Conservation (phyloP, 2,113 vertebrate species). For the Etheostoma spectabile region DNA sequence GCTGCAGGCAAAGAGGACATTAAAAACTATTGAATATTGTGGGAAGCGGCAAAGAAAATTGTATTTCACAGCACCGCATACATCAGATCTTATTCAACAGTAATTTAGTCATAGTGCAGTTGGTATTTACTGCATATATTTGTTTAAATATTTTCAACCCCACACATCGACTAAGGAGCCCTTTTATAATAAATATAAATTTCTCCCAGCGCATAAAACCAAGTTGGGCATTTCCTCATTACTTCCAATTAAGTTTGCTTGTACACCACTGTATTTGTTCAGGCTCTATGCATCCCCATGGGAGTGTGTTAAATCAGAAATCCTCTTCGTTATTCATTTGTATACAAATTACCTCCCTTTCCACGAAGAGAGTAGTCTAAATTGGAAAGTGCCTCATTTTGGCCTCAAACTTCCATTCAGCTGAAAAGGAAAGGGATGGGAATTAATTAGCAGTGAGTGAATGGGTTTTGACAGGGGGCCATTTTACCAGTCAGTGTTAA, state of each 20-base stretch:
- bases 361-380: constrained; percentile 45
- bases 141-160: constrained; percentile 29
- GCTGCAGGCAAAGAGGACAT: constrained; percentile 27
- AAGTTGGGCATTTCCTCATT: constrained; percentile 48
- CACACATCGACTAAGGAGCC: background rate
- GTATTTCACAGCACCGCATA: constrained; percentile 24
- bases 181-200: constrained; percentile 19
- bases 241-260: constrained; percentile 60
- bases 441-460: constrained; percentile 71
- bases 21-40: constrained; percentile 24
- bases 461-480: constrained; percentile 67
- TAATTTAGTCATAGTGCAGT: constrained; percentile 42
- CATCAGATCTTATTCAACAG: constrained; percentile 46
- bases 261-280: constrained; percentile 42
- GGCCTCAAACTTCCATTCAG: constrained; percentile 52
- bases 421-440: constrained; percentile 43
- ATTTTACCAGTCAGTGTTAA: constrained; percentile 67
- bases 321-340: constrained; percentile 63
- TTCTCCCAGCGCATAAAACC: constrained; percentile 22
- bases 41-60: constrained; percentile 31
- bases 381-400: constrained; percentile 64
- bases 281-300: constrained; percentile 21
- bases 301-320: constrained; percentile 51
- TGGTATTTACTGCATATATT: constrained; percentile 48
- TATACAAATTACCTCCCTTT: constrained; percentile 52